phyloP scores from a whole-genome alignment of 2,113 vertebrate species.

The Willisornis vidua region DNA sequence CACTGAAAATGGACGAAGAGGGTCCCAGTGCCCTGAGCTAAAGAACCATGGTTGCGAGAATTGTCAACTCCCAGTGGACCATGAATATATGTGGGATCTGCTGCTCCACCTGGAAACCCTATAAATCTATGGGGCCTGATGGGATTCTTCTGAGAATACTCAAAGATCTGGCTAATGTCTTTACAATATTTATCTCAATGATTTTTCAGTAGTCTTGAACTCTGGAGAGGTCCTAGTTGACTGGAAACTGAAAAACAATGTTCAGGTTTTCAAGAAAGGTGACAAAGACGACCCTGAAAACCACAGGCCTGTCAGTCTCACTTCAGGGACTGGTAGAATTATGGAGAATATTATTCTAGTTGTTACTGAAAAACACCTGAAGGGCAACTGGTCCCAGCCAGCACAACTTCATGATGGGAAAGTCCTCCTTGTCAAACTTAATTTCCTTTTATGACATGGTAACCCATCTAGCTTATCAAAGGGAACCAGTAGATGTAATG shows the following conservation, averaged over 20 bases:
- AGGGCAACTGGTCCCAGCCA: not conserved
- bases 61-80: not conserved
- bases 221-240: not conserved
- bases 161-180: not conserved
- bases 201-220: not conserved
- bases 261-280: not conserved
- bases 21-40: not conserved
- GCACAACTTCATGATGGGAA: accelerated
- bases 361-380: not conserved
- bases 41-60: accelerated
- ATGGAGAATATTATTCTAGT: not conserved
- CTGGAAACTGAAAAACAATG: not conserved
- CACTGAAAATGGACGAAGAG: accelerated
- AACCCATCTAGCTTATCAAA: not conserved
- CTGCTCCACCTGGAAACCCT: not conserved
- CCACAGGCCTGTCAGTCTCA: not conserved
- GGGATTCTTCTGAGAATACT: not conserved
- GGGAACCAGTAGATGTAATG: not conserved
- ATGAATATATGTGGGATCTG: not conserved
- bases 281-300: not conserved
- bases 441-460: not conserved
- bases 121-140: accelerated
- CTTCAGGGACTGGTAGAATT: not conserved
- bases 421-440: not conserved
- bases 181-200: not conserved